These are phyloP conservation scores for Grammomys surdaster DNA, from an alignment of 2,113 vertebrate genomes.

Conservation along the genomic window DNA sequence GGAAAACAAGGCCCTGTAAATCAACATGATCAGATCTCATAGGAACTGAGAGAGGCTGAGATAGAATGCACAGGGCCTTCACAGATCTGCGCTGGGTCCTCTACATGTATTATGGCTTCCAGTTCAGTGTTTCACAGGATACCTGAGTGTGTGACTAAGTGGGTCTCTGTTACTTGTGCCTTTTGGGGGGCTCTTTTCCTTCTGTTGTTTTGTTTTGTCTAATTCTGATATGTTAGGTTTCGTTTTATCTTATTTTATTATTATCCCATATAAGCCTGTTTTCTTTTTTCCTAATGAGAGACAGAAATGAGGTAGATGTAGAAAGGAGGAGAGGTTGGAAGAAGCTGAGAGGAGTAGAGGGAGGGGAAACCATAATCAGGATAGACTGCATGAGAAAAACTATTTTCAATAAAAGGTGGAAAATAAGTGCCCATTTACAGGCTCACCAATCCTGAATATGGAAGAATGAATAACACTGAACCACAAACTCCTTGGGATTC, in stretches of 20 bases:
- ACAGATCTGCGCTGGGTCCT: neutral
- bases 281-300: neutral
- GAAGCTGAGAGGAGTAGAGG: neutral
- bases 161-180: neutral
- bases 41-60: neutral
- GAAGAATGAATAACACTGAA: constrained; percentile 10
- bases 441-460: neutral
- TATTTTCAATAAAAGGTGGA: neutral
- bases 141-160: neutral
- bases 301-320: neutral
- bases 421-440: neutral
- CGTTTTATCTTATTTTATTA: neutral
- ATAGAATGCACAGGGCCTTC: neutral
- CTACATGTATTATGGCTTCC: neutral
- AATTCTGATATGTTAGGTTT: neutral
- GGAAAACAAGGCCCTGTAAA: neutral
- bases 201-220: neutral
- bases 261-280: neutral
- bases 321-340: neutral
- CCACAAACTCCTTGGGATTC: neutral
- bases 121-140: neutral
- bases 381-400: neutral
- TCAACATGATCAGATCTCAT: neutral
- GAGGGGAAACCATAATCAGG: neutral
- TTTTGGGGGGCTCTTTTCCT: neutral